These are phyloP conservation scores for Melanerpes aurifrons DNA, from an alignment of 2,113 vertebrate species.

Conservation along the genomic window DNA sequence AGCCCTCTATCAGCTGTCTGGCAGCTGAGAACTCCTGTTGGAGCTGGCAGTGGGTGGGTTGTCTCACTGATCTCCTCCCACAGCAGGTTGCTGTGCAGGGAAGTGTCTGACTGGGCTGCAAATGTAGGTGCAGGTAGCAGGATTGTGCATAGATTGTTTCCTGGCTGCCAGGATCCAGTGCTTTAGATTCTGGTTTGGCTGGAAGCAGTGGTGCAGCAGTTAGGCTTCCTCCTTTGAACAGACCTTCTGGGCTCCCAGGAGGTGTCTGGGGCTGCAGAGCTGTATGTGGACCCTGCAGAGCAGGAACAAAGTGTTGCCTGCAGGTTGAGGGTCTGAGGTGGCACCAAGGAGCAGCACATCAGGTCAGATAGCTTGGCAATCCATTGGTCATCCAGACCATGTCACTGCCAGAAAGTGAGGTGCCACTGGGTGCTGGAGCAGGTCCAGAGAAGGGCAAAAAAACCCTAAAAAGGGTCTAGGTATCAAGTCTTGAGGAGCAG, in stretches of 20 bases:
- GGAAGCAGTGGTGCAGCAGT: neutral
- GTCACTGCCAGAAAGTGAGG: too few relatives aligned
- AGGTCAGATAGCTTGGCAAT: neutral
- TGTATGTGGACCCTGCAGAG: neutral
- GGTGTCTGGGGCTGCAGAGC: neutral
- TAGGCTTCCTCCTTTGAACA: neutral
- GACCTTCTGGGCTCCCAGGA: neutral
- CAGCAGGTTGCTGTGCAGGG: neutral
- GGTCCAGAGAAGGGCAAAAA: too few relatives aligned
- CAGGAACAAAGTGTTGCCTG: rapidly evolving
- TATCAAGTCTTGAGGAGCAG: too few relatives aligned
- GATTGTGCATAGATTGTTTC: neutral
- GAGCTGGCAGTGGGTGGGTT: neutral
- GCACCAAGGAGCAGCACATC: neutral
- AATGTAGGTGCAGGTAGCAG: neutral
- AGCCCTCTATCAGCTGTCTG: neutral
- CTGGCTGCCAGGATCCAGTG: neutral
- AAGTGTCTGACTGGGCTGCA: neutral
- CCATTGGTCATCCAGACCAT: rapidly evolving
- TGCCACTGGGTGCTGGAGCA: too few relatives aligned
- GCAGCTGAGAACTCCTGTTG: neutral
- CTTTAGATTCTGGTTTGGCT: neutral
- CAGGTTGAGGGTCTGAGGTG: neutral
- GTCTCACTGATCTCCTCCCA: neutral
- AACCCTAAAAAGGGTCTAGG: too few relatives aligned